These are phyloP conservation scores for Phalanger gymnotis DNA, from an alignment of 2,797 vertebrate species.

Conservation along the genomic window DNA sequence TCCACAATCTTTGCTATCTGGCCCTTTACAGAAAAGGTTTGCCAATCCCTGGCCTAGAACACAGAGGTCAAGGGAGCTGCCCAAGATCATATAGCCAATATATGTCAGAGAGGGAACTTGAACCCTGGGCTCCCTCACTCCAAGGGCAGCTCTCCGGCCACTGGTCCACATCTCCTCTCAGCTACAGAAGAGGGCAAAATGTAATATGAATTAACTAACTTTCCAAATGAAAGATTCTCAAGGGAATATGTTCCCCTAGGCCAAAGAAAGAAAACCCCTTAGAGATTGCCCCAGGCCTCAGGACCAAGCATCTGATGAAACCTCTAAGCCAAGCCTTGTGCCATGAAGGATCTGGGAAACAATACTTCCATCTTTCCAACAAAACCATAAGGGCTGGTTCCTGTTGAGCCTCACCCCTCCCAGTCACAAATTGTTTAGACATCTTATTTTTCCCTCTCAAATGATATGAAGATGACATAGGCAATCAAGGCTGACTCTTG, in stretches of 20 bases:
- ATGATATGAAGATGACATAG: conserved; percentile 62
- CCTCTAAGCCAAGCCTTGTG: background rate
- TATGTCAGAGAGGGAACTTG: background rate
- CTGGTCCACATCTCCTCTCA: accelerated
- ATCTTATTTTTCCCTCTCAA: background rate
- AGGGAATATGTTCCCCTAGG: background rate
- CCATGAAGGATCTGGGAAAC: background rate
- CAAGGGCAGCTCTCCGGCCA: accelerated
- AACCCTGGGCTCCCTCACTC: background rate
- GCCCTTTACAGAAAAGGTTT: background rate
- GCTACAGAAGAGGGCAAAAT: background rate
- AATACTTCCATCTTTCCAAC: background rate
- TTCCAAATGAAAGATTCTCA: background rate
- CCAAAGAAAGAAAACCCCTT: background rate
- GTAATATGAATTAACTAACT: background rate
- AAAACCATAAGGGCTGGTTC: background rate
- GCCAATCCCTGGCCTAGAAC: background rate
- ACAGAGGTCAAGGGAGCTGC: background rate
- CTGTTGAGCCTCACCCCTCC: conserved; percentile 15
- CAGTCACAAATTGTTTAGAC: background rate
- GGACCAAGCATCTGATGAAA: background rate
- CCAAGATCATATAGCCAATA: background rate
- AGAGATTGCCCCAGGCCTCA: conserved; percentile 1
- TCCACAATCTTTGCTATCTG: background rate
- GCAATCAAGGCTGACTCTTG: conserved; percentile 57